These are phyloP conservation scores for Lepidocyrtoides sp. DNA, from an alignment of 2,888 invertebrate species.

Conservation along the genomic window DNA sequence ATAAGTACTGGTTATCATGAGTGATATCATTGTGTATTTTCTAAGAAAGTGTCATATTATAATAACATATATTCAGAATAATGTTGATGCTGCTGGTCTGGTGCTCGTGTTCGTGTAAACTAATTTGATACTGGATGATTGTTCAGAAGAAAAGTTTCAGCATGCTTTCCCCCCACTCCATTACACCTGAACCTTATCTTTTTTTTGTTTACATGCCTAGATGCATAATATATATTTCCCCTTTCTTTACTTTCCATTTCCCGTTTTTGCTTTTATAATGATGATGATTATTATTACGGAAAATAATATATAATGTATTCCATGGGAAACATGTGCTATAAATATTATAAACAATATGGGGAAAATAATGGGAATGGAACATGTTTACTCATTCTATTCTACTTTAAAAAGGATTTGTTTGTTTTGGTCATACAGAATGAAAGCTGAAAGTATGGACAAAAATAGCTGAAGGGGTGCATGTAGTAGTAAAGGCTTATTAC, in stretches of 20 bases:
- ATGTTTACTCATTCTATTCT: not conserved
- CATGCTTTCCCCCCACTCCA: conserved; percentile 9
- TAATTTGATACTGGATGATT: conserved; percentile 28
- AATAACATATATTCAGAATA: not conserved
- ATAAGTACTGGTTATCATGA: conserved; percentile 69
- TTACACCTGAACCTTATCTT: conserved; percentile 41
- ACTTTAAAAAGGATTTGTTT: conserved; percentile 27
- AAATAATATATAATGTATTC: conserved; percentile 12
- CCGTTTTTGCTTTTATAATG: conserved; percentile 41
- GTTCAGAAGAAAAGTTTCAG: not conserved
- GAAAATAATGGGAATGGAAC: not conserved
- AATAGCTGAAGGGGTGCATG: too few species aligned
- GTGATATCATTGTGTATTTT: conserved; percentile 47
- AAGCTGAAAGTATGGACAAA: too few species aligned
- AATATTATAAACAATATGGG: conserved; percentile 12
- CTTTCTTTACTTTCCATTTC: conserved; percentile 15
- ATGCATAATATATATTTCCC: not conserved
- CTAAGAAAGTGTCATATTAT: conserved; percentile 26
- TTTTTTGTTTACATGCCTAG: conserved; percentile 19
- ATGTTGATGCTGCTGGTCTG: not conserved
- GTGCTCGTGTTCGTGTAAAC: not conserved
- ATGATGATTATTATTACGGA: conserved; percentile 38
- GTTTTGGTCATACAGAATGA: conserved; percentile 1
- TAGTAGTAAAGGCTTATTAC: too few species aligned
- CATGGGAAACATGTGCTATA: conserved; percentile 35